Evolutionary conservation across 2,797 vertebrate genomes (phyloP), one percentile per base, ranked within the genome.

Genomic region (Poeciliopsis infans): DNA sequence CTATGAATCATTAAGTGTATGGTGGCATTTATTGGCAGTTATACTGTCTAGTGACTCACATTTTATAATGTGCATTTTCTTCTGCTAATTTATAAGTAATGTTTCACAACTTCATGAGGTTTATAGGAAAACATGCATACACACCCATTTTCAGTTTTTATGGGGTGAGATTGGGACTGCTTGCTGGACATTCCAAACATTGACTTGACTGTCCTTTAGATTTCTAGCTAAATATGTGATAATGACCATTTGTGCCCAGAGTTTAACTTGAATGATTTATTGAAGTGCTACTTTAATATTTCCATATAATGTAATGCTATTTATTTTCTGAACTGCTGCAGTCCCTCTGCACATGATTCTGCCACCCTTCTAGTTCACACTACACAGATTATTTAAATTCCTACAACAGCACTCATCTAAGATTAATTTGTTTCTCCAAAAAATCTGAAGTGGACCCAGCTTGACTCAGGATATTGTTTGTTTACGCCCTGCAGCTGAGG

Each of bases 401-500:
- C 51, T 53, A 25, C 51, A 53, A 53, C 25, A 53, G 51, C 7
- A 53, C 51, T 53, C 20, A 25, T 53, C 51, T 53, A 25, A 53
- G 51, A 53, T n/a, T 55, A 55, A n/a, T 85, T 76, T 64, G 43
- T 87, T 82, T 75, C 51, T 78, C 47, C 18, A 2, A 64, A 78
- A 74, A 80, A 69, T 70, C n/a, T 72, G 53, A 77, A 51, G 74
- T 74, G 31, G 36, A 81, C 74, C 77, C 66, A 59, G 46, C 57
- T 59, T 75, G 64, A 83, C 77, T 64, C 0, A 47, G 73, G 64
- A 76, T 57, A 18, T 76, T 79, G 68, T 78, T 80, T 78, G 68
- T 85, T 87, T 73, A 72, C 72, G 2, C 79, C 71, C 83, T 75
- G 72, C 72, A 47, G 87, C 76, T 47, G 36, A 51, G 83, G 76